Evolutionary conservation across 2,797 vertebrate genomes (phyloP).

Genomic region (Naso thynnoides): DNA sequence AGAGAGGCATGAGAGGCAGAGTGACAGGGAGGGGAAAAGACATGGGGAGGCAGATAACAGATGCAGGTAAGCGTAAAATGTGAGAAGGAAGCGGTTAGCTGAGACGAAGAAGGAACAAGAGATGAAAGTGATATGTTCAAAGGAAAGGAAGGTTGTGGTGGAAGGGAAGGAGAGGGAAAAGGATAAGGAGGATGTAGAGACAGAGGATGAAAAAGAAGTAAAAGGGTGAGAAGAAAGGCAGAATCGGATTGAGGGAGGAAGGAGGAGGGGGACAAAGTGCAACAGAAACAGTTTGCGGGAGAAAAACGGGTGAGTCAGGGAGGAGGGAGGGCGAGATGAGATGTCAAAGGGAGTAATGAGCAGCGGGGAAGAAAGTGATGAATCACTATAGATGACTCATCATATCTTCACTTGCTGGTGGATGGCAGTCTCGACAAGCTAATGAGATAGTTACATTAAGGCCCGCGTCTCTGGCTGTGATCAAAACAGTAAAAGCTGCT

Average conservation of each 20-base stretch:
- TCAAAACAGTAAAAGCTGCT: constrained; percentile 54
- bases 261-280: neutral
- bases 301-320: neutral
- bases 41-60: neutral
- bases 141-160: neutral
- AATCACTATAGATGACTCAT: constrained; percentile 60
- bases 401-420: constrained; percentile 54
- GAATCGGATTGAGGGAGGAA: neutral
- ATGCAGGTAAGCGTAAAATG: constrained; percentile 7
- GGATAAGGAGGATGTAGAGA: neutral
- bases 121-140: too few relatives aligned
- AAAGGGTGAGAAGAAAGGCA: neutral
- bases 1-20: neutral
- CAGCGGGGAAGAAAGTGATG: constrained; percentile 41
- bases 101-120: neutral
- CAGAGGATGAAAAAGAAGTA: neutral
- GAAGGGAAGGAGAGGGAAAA: neutral
- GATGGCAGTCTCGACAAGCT: constrained; percentile 53
- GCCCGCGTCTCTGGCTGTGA: constrained; percentile 38
- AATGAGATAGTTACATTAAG: constrained; percentile 62
- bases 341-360: constrained; percentile 61
- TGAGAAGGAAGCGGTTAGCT: neutral
- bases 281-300: neutral
- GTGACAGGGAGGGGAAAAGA: neutral
- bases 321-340: constrained; percentile 27